phyloP scores from a whole-genome alignment of 64 coral and sea anemone species.

The Anthopleura sola region DNA sequence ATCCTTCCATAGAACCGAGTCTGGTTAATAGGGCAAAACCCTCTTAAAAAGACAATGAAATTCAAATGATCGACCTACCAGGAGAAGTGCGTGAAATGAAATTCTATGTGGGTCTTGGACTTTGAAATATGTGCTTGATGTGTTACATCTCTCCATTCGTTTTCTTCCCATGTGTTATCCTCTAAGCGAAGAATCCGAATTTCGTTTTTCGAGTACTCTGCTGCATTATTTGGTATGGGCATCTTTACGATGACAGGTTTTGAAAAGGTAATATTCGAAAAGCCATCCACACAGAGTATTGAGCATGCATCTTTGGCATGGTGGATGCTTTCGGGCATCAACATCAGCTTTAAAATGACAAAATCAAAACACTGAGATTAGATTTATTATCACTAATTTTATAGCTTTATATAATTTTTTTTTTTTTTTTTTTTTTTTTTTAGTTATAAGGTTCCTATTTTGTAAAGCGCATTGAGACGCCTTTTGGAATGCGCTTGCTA shows the following conservation, averaged over 20 bases:
- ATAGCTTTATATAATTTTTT: no score
- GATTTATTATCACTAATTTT: neutral
- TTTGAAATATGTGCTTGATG: neutral
- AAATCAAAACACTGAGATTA: neutral
- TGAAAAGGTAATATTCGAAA: neutral
- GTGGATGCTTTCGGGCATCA: neutral
- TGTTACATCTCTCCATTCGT: neutral
- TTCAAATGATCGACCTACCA: neutral
- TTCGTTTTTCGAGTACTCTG: neutral
- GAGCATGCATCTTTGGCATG: neutral
- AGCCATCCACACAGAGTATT: neutral
- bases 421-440: no score
- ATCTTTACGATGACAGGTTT: neutral
- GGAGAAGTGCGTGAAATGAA: neutral
- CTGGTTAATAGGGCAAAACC: no score
- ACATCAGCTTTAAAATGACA: neutral
- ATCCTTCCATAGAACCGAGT: no score
- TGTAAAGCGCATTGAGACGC: no score
- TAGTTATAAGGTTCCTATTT: no score
- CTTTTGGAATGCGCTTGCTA: no score
- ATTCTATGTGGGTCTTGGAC: neutral
- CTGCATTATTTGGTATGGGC: neutral
- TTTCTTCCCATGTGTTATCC: neutral
- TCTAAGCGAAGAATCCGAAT: neutral
- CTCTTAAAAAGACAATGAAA: neutral